A percentile compares a stretch with the other conserved stretches of the same genome.
Conservation (phyloP, 1,140 invertebrate species). For the Drepana arcuata region DNA sequence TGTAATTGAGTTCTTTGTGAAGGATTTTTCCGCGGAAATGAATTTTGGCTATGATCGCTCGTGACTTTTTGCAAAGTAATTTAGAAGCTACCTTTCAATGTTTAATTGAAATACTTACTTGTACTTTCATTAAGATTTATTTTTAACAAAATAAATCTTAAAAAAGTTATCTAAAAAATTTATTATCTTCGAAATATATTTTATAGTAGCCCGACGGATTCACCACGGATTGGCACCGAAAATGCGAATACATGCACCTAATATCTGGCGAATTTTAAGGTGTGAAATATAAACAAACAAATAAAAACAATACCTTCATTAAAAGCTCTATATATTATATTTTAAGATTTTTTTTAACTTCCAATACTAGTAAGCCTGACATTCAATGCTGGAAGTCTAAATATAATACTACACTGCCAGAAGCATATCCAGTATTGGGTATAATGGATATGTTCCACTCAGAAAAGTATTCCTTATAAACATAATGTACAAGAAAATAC, state of each 20-base stretch:
- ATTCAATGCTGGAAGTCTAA: background rate
- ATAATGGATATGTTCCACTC: background rate
- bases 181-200: background rate
- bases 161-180: background rate
- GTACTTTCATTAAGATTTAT: background rate
- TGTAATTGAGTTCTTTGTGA: conserved; percentile 64
- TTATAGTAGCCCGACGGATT: background rate
- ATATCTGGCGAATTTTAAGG: too few relatives aligned
- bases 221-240: too few relatives aligned
- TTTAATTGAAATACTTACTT: background rate
- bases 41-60: conserved; percentile 32
- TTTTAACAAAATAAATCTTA: background rate
- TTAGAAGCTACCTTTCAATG: too few relatives aligned
- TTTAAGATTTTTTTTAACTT: too few relatives aligned
- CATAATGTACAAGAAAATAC: background rate
- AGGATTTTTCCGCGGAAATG: conserved; percentile 60
- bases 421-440: background rate
- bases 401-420: background rate
- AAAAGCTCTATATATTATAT: too few relatives aligned
- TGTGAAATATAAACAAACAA: too few relatives aligned
- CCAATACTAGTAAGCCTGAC: too few relatives aligned
- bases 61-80: conserved; percentile 19
- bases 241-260: too few relatives aligned
- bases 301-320: too few relatives aligned
- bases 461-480: background rate